phyloP scores from a whole-genome alignment of 37 sponge, comb jelly and placozoan genomes.

The Diacarnus erythraeanus region DNA sequence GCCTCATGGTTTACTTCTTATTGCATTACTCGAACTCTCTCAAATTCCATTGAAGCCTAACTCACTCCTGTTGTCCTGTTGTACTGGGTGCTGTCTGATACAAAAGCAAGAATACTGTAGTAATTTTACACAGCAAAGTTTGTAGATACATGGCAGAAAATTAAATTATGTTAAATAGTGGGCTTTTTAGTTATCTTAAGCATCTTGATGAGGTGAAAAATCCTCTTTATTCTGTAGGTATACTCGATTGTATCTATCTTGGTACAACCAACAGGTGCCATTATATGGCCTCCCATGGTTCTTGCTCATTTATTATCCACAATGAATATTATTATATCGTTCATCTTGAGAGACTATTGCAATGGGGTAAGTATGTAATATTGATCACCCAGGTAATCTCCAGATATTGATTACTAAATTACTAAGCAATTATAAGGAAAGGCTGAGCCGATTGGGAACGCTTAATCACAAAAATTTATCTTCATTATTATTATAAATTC shows the following conservation, averaged over 20 bases:
- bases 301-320: slow-evolving; percentile 11
- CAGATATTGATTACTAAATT: too few species aligned
- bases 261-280: slow-evolving; percentile 70
- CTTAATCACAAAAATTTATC: too few species aligned
- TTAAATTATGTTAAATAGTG: background rate
- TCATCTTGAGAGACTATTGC: background rate
- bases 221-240: slow-evolving; percentile 16
- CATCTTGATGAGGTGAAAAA: too few species aligned
- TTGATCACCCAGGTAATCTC: too few species aligned
- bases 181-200: too few species aligned
- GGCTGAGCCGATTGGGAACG: too few species aligned
- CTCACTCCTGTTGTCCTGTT: slow-evolving; percentile 56
- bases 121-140: background rate
- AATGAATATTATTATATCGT: background rate
- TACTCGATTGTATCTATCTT: slow-evolving; percentile 40
- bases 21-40: slow-evolving; percentile 77
- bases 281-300: slow-evolving; percentile 62
- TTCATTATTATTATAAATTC: too few species aligned
- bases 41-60: slow-evolving; percentile 73
- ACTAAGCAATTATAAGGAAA: too few species aligned
- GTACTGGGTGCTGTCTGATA: slow-evolving; percentile 48
- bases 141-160: background rate
- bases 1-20: slow-evolving; percentile 86
- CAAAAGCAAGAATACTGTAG: background rate
- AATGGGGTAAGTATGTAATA: slow-evolving; percentile 39